Evolutionary conservation across 1,140 invertebrate genomes (phyloP).

Genomic region (Heliconius melpomene): DNA sequence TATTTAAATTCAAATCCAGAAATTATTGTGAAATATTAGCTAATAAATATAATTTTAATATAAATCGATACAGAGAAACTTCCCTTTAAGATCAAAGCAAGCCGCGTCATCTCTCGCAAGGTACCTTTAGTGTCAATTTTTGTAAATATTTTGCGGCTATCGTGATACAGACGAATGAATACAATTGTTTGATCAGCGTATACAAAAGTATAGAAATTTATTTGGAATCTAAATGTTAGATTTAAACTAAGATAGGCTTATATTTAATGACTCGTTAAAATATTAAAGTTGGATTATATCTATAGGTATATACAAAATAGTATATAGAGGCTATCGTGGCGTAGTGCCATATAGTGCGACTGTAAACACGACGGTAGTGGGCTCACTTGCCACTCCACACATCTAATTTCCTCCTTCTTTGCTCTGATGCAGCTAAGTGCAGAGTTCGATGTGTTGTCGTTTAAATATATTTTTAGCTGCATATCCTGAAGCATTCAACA

Average conservation of each 20-base stretch:
- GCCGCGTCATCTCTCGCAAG: conserved; percentile 44
- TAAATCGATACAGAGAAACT: conserved; percentile 40
- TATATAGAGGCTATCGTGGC: no score
- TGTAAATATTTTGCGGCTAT: conserved; percentile 69
- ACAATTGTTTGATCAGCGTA: conserved; percentile 54
- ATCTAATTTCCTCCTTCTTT: no score
- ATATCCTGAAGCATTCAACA: no score
- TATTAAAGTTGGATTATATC: background rate
- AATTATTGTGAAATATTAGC: no score
- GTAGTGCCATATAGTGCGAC: no score
- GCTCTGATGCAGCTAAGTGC: no score
- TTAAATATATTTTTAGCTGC: no score
- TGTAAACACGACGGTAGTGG: no score
- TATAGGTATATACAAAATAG: background rate
- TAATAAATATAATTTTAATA: background rate
- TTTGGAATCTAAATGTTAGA: conserved; percentile 26
- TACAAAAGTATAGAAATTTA: conserved; percentile 52
- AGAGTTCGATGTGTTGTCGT: no score
- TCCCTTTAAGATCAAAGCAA: conserved; percentile 55
- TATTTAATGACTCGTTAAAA: conserved; percentile 32
- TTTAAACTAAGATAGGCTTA: background rate
- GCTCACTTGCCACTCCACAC: no score
- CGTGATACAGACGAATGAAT: conserved; percentile 48
- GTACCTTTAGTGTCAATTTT: conserved; percentile 52
- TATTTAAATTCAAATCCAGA: no score